Evolutionary conservation across 2,797 vertebrate species (phyloP), one percentile per base, ranked within the genome.

Genomic region (Cuniculus paca): DNA sequence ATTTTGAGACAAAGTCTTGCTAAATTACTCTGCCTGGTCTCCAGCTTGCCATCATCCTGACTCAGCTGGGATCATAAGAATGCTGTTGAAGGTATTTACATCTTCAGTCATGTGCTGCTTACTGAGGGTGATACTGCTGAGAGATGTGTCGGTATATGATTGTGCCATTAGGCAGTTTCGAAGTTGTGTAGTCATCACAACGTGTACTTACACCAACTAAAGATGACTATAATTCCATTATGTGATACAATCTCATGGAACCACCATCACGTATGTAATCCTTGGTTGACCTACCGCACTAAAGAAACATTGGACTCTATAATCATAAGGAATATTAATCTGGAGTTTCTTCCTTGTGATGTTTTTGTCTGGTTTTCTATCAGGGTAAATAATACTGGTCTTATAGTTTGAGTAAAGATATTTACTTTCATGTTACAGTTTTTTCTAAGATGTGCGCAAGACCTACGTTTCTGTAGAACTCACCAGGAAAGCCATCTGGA

Each of bases 361-460:
- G 26, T 84, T 81, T 92, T 80, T 68, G 34, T 83, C 28, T 88
- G 54, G 4, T 77, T 85, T 87, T 95, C 22, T 54, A 56, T 50
- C 52, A n/a, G 3, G 20, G 28, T 39, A 91, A 82, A 34, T 42
- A 90, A 88, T 34, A 52, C 5, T 86, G 4, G 2, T 61, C 26
- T 88, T 24, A 72, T 45, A 75, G 79, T 78, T 65, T 50, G 28
- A 82, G 17, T 85, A 61, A 28, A 48, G 17, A 85, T 70, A 14
- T 82, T 13, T 65, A 89, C 5, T 39, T 70, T 87, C 11, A 22
- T 85, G 24, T 79, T 88, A 17, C n/a, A 75, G 31, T 61, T 86
- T 84, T 97, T 92, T 87, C 17, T 91, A 82, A 85, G 26, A 56
- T 28, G 2, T 58, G 24, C 92, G 42, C 84, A 90, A 39, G 5